phyloP scores from a whole-genome alignment of 2,113 vertebrate species.

The Toxotes jaculatrix region DNA sequence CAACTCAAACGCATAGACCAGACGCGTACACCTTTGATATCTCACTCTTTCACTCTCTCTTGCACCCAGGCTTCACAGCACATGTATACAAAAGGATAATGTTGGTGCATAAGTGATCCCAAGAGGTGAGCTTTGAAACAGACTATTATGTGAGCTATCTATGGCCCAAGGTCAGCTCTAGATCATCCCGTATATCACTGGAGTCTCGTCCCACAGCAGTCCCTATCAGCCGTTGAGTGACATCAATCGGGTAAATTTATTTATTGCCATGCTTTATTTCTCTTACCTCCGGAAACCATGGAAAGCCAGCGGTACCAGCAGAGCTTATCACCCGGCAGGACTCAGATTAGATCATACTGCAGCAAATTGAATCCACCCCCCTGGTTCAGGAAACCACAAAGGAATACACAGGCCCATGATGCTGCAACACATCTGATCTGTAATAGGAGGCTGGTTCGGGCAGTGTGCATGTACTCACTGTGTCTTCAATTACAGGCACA shows the following conservation, averaged over 20 bases:
- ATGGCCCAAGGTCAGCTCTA: conserved; percentile 69
- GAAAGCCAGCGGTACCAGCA: conserved; percentile 57
- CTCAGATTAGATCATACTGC: conserved; percentile 83
- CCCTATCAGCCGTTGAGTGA: conserved; percentile 66
- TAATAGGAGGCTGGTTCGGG: conserved; percentile 47
- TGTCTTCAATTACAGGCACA: neutral
- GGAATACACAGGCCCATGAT: conserved; percentile 66
- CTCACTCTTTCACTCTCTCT: neutral
- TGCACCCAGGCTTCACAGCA: neutral
- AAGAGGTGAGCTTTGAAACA: conserved; percentile 50
- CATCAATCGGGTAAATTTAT: conserved; percentile 74
- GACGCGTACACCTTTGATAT: neutral
- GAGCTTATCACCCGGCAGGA: conserved; percentile 78
- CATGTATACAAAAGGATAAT: conserved; percentile 23
- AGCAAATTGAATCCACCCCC: conserved; percentile 80
- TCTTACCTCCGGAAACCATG: conserved; percentile 69
- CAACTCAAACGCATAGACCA: conserved; percentile 39
- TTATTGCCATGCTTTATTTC: conserved; percentile 77
- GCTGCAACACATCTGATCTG: conserved; percentile 69
- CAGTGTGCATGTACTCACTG: conserved; percentile 21
- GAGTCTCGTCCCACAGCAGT: conserved; percentile 35
- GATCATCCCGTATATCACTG: conserved; percentile 56
- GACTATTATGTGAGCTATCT: conserved; percentile 50
- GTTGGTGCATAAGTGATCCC: conserved; percentile 60
- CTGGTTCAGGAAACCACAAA: conserved; percentile 60